Evolutionary conservation across 2,888 invertebrate species (phyloP), one percentile per base, ranked within the genome.

Genomic region (Pseudococcus longispinus): DNA sequence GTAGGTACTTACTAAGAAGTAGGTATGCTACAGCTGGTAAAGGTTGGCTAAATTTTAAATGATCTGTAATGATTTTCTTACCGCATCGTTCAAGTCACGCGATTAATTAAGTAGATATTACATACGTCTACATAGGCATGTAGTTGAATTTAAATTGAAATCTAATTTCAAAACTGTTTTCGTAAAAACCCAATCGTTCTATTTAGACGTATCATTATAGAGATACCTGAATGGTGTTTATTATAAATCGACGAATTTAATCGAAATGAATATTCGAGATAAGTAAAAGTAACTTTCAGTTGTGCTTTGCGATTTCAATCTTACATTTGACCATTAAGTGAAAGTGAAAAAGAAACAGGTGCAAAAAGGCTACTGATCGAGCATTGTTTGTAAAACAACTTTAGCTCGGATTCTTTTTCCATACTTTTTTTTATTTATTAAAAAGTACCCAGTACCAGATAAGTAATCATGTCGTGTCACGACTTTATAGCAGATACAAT

Each of bases 201-300:
- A 23, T 60, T 60, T 60, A 23, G 60, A 60, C 60, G 11, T 23
- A 60, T 60, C 60, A 23, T 60, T 60, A 60, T 23, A 23, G 15
- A 55, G 55, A 18, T 70, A 23, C 70, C 23, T 70, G 8, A 32
- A 18, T 26, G 18, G 42, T 29, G 20, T 42, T 13, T 80, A 80
- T 80, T 20, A 80, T 42, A 29, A 80, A 80, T 42, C 74, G n/a
- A 20, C 32, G 42, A 80, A 42, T 42, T 20, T 20, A 42, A 20
- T 80, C 11, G 2, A 80, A 80, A 42, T 42, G n/a, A 20, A 80
- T 32, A 74, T 18, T 80, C 20, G 20, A 37, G 20, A 20, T 80
- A 42, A 37, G 77, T 80, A 80, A 80, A 80, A 80, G 77, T 80
- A 80, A 80, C 77, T 80, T 80, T 80, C 77, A 80, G 77, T 80